Conservation (phyloP, 2,797 vertebrate genomes). For the Remorina albescens region DNA sequence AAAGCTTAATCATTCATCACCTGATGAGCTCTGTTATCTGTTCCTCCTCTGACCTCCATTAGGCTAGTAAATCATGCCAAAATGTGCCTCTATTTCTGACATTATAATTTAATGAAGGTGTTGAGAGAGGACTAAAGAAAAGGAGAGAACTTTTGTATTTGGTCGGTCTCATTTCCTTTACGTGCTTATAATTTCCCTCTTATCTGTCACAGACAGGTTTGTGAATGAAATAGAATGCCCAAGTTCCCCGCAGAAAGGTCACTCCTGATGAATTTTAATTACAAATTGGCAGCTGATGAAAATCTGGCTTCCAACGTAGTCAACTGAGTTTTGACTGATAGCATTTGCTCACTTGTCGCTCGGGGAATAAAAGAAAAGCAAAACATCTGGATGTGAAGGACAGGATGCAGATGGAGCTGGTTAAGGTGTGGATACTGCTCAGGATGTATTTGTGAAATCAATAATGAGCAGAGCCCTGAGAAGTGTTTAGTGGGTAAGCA, state of each 20-base stretch:
- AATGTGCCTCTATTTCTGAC: constrained; percentile 27
- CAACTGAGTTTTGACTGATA: constrained; percentile 55
- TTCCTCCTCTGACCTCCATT: constrained; percentile 23
- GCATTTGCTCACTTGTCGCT: background rate
- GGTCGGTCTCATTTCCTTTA: background rate
- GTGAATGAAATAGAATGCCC: constrained; percentile 46
- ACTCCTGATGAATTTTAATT: constrained; percentile 54
- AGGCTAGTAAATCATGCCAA: constrained; percentile 16
- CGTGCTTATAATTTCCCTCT: constrained; percentile 27
- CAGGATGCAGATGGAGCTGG: constrained; percentile 16
- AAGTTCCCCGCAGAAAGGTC: constrained; percentile 52
- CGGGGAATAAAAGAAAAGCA: background rate
- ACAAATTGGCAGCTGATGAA: constrained; percentile 42
- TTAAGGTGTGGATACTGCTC: constrained; percentile 2
- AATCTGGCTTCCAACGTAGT: constrained; percentile 49
- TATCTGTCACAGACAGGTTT: constrained; percentile 55
- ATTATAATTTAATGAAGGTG: constrained; percentile 49
- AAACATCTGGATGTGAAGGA: constrained; percentile 11
- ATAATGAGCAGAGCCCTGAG: background rate
- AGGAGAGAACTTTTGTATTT: background rate
- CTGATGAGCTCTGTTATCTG: constrained; percentile 30
- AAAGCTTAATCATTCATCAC: constrained; percentile 26
- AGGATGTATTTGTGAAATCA: constrained; percentile 33
- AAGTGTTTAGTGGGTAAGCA: background rate
- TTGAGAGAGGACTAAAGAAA: constrained; percentile 3